Evolutionary conservation across 2,888 invertebrate species (phyloP).

Genomic region (Halictus quadricinctus): DNA sequence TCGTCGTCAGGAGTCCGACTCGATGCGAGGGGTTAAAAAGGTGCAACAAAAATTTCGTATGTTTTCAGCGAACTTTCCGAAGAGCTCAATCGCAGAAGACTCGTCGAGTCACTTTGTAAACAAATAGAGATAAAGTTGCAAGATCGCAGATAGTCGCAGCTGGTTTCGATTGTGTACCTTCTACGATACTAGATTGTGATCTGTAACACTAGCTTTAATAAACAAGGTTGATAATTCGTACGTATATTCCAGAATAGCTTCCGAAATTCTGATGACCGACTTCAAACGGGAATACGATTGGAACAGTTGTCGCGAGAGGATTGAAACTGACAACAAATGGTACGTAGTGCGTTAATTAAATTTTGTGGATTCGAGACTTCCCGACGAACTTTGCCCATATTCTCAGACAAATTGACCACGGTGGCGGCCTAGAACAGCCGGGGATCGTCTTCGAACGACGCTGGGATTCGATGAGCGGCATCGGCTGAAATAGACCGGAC

Average conservation of each 20-base stretch:
- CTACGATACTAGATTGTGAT: neutral
- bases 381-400: neutral
- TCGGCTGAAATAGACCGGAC: slow-evolving; percentile 54
- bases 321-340: neutral
- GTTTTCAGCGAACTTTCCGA: neutral
- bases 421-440: neutral
- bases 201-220: neutral
- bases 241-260: neutral
- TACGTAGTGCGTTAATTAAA: neutral
- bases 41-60: neutral
- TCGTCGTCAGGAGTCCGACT: too few species aligned
- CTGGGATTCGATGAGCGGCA: slow-evolving; percentile 31
- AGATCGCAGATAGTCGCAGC: neutral
- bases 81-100: neutral
- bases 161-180: neutral
- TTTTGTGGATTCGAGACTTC: neutral
- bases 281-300: neutral
- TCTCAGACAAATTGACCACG: neutral
- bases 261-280: too few species aligned
- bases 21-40: too few species aligned
- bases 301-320: neutral
- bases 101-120: neutral
- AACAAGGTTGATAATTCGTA: neutral
- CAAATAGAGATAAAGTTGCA: neutral
- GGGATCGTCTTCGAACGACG: neutral